A percentile compares a stretch with the other conserved stretches of the same genome.
phyloP scores from a whole-genome alignment of 2,888 invertebrate genomes.

The Mayetiola destructor region DNA sequence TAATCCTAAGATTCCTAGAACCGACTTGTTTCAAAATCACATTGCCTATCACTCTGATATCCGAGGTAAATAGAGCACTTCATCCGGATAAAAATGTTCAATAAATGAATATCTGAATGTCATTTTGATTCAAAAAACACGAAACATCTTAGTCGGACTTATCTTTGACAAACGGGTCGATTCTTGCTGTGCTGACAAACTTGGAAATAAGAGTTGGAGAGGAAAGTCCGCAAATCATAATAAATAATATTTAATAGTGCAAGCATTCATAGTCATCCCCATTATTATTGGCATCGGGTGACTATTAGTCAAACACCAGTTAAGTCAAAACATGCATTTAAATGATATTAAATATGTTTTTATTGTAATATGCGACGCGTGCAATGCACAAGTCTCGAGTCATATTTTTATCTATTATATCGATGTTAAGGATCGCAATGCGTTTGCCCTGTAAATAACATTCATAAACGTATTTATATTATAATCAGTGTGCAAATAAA shows the following conservation, averaged over 20 bases:
- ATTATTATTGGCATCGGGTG: no score
- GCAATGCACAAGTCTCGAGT: slow-evolving; percentile 5
- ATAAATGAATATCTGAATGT: no score
- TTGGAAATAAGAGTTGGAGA: neutral
- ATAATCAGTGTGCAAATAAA: slow-evolving; percentile 1
- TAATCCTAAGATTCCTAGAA: no score
- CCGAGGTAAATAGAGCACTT: no score
- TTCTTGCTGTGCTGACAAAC: neutral
- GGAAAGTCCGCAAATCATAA: neutral
- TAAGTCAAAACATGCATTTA: slow-evolving; percentile 9
- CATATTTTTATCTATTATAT: neutral
- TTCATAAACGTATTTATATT: slow-evolving; percentile 3
- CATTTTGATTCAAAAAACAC: no score
- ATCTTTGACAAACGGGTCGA: neutral
- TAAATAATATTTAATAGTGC: slow-evolving; percentile 5
- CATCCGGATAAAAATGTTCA: no score
- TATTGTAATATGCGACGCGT: slow-evolving; percentile 6
- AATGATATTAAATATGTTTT: slow-evolving; percentile 12
- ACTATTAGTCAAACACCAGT: slow-evolving; percentile 1
- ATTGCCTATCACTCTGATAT: no score
- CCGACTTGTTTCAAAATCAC: no score
- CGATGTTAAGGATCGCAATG: no score
- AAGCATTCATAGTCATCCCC: neutral
- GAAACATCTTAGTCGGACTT: neutral
- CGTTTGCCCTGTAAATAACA: neutral